These are phyloP conservation scores for Halictus rubicundus DNA, from an alignment of 1,140 invertebrate species.

Conservation along the genomic window DNA sequence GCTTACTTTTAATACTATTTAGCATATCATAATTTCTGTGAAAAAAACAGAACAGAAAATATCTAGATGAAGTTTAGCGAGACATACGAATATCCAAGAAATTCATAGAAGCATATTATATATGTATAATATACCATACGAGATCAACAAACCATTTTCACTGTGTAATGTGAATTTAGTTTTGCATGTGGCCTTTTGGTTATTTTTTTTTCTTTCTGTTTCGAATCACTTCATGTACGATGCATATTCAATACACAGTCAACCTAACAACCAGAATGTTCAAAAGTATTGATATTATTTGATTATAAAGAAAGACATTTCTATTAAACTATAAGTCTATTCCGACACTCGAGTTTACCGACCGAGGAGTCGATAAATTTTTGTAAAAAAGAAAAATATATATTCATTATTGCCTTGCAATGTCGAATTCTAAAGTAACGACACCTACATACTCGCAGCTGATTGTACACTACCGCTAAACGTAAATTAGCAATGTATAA, in stretches of 20 bases:
- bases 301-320: not conserved
- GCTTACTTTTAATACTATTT: constrained; percentile 39
- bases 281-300: constrained; percentile 2
- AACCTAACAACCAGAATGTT: not conserved
- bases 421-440: constrained; percentile 48
- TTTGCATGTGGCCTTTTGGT: not conserved
- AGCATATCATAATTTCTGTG: constrained; percentile 35
- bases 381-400: constrained; percentile 37
- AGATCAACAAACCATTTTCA: constrained; percentile 8
- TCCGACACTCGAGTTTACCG: constrained; percentile 1
- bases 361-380: constrained; percentile 13
- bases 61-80: constrained; percentile 1
- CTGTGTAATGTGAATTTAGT: not conserved
- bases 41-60: constrained; percentile 12
- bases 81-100: not conserved
- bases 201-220: not conserved
- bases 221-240: not conserved
- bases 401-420: constrained; percentile 43
- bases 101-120: constrained; percentile 11
- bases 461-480: constrained; percentile 34
- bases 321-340: not conserved
- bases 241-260: not conserved
- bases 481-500: constrained; percentile 50
- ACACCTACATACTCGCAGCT: constrained; percentile 36
- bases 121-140: constrained; percentile 5